phyloP scores from a whole-genome alignment of 2,113 vertebrate genomes.

The Cyprinodon brontotheroides region DNA sequence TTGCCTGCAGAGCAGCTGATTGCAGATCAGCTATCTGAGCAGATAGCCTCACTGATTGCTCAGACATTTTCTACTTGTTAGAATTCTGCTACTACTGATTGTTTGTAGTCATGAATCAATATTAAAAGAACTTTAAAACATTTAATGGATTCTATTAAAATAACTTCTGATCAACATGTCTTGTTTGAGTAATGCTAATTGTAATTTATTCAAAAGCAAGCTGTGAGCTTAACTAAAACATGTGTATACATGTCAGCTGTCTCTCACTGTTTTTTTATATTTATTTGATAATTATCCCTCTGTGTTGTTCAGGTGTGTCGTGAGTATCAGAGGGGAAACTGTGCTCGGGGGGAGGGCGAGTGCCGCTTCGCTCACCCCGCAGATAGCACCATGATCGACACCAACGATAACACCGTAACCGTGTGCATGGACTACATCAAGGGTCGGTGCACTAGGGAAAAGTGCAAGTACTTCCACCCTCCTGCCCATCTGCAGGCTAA shows the following conservation, averaged over 20 bases:
- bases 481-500: conserved; percentile 98
- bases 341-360: conserved; percentile 94
- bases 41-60: no score
- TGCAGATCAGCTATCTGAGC: no score
- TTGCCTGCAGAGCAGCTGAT: no score
- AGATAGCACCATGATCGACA: conserved; percentile 98
- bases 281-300: background rate
- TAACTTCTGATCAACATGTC: background rate
- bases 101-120: background rate
- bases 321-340: conserved; percentile 97
- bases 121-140: background rate
- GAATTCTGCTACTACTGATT: background rate
- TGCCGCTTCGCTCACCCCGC: conserved; percentile 95
- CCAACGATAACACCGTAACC: conserved; percentile 98
- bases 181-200: background rate
- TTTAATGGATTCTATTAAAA: background rate
- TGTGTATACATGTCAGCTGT: background rate
- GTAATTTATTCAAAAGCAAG: background rate
- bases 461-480: conserved; percentile 99
- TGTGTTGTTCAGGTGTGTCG: conserved; percentile 86
- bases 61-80: no score
- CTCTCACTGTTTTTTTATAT: background rate
- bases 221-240: background rate
- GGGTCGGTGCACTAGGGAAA: conserved; percentile 97
- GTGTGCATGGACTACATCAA: conserved; percentile 99